Evolutionary conservation across 2,888 invertebrate species (phyloP), one percentile per base, ranked within the genome.

Genomic region (Dexiosoma caninum): DNA sequence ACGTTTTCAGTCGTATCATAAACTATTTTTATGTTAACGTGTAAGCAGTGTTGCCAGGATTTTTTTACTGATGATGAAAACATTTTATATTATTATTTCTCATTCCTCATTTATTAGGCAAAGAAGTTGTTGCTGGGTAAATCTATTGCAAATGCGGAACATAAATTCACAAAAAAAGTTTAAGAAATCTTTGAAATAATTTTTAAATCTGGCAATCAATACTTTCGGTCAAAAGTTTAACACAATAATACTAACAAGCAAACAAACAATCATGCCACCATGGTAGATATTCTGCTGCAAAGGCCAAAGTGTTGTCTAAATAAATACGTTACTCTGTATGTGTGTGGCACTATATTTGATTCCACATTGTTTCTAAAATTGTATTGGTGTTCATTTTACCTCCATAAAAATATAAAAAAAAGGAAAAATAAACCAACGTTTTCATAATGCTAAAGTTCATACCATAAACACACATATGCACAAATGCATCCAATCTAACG

Each of bases 401-500:
- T 37, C 23, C 12, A 46, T 30, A 49, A 32, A 75, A 16, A 55
- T 8, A 51, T 2, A 27, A n/a, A 16, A 9, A 46, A 14, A 19
- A 7, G 21, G 1, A 6, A 59, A 71, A 62, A 71, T 42, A 62
- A 53, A 46, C 37, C 59, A 57, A 51, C 70, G 57, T 79, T 66
- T 75, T 66, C 70, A 64, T 64, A 75, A 70, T 79, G 79, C 53
- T 79, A 75, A 70, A 79, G 70, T 79, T 79, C 69, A 64, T 42
- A 51, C 16, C 35, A 77, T 57, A 60, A 44, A 46, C 21, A 46
- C 19, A 76, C 19, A 62, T 23, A 49, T 2, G 27, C 8, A 51
- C 21, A 44, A 2, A 42, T 27, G 30, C 19, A 51, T n/a, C 21
- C 32, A 42, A n/a, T n/a, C 42, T 32, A 10, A 21, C 12, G 6